phyloP scores from a whole-genome alignment of 1,140 invertebrate genomes.

The Zaprionus ornatus region DNA sequence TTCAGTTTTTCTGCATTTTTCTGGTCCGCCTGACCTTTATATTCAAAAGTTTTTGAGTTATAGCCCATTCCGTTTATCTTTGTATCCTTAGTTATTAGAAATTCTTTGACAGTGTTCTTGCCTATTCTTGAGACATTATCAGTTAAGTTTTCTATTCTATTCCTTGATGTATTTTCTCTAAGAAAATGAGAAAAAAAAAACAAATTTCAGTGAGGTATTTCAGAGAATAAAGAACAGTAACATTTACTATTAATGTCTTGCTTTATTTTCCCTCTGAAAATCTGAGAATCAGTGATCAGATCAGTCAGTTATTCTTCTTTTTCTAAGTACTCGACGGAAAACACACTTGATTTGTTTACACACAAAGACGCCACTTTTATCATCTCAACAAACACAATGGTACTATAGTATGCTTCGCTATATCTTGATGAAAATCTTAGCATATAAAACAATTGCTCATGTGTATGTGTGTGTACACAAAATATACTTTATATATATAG shows the following conservation, averaged over 20 bases:
- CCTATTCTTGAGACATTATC: too few species aligned
- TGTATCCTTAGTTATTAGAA: too few species aligned
- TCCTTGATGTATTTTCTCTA: neutral
- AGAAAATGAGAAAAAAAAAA: neutral
- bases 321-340: constrained; percentile 4
- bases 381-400: constrained; percentile 36
- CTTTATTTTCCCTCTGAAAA: too few species aligned
- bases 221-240: too few species aligned
- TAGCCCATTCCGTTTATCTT: too few species aligned
- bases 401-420: constrained; percentile 25
- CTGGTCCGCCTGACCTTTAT: too few species aligned
- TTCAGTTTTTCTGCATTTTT: too few species aligned
- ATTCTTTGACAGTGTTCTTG: too few species aligned
- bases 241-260: too few species aligned
- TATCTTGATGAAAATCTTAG: constrained; percentile 59
- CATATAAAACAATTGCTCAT: constrained; percentile 33
- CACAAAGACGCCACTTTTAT: constrained; percentile 65
- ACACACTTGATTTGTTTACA: constrained; percentile 66
- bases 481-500: constrained; percentile 3
- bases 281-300: neutral
- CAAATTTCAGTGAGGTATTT: neutral
- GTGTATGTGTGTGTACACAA: constrained; percentile 20
- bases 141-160: too few species aligned
- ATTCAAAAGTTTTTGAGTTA: too few species aligned
- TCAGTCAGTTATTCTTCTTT: neutral